Evolutionary conservation across 2,113 vertebrate genomes (phyloP).

Genomic region (Manacus vitellinus): DNA sequence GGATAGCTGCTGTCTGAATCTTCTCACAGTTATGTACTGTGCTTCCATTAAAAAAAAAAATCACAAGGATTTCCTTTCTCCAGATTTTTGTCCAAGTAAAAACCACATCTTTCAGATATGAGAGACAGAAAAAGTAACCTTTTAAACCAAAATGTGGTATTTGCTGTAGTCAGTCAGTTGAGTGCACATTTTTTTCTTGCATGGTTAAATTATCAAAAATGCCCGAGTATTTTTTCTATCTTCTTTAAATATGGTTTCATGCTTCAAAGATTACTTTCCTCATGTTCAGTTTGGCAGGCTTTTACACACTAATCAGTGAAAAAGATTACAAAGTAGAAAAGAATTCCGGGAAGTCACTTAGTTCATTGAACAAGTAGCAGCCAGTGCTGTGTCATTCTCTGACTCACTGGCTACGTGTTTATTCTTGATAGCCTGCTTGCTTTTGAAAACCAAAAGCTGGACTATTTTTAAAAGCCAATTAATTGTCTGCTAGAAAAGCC

Average conservation of each 20-base stretch:
- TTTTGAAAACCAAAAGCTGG: background rate
- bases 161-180: background rate
- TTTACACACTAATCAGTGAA: background rate
- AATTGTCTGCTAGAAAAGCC: background rate
- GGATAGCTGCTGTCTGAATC: background rate
- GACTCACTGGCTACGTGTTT: background rate
- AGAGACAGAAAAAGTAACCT: background rate
- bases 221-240: background rate
- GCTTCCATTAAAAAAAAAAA: background rate
- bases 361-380: background rate
- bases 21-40: background rate
- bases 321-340: background rate
- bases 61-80: background rate
- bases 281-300: background rate
- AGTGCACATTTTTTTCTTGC: background rate
- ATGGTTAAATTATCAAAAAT: background rate
- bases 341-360: background rate
- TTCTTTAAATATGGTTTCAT: background rate
- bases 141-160: background rate
- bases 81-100: background rate
- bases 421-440: background rate
- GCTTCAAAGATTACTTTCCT: background rate
- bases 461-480: background rate
- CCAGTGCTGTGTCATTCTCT: background rate
- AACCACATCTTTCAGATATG: background rate